Percentiles rank a stretch among this genome's conserved stretches.
Evolutionary conservation across 2,888 invertebrate genomes (phyloP).

Genomic region (Strigamia transsilvanica): DNA sequence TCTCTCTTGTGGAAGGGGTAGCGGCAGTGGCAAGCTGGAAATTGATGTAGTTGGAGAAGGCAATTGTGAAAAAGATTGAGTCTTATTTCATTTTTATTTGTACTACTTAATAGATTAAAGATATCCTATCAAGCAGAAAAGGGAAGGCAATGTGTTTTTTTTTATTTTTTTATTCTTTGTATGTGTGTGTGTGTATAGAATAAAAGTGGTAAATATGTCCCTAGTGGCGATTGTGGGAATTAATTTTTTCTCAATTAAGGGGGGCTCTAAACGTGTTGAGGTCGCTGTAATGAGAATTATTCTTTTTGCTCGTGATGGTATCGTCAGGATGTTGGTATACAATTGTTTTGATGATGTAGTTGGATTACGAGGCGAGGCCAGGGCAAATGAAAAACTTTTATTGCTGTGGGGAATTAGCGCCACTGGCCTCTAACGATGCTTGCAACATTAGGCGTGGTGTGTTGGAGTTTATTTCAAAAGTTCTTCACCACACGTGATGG

Average conservation of each 20-base stretch:
- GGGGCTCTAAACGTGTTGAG: slow-evolving; percentile 28
- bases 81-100: slow-evolving; percentile 47
- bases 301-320: slow-evolving; percentile 14
- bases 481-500: background rate
- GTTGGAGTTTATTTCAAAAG: slow-evolving; percentile 11
- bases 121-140: background rate
- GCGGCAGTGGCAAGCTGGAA: slow-evolving; percentile 9
- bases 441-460: slow-evolving; percentile 28
- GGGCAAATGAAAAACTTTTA: slow-evolving; percentile 45
- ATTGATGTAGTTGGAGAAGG: slow-evolving; percentile 27
- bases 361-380: slow-evolving; percentile 26
- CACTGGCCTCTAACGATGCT: slow-evolving; percentile 47
- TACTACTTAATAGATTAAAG: slow-evolving; percentile 24
- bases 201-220: background rate
- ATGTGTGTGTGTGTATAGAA: background rate
- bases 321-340: slow-evolving; percentile 23
- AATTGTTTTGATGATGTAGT: slow-evolving; percentile 44
- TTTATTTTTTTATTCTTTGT: background rate
- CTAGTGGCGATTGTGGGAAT: slow-evolving; percentile 15
- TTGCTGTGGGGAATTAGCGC: slow-evolving; percentile 49
- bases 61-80: slow-evolving; percentile 47
- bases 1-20: background rate
- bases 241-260: slow-evolving; percentile 44
- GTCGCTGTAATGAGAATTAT: slow-evolving; percentile 44
- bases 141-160: background rate